Base-by-base conservation (phyloP, 2,797 vertebrate genomes). In the Myripristis murdjan region DNA sequence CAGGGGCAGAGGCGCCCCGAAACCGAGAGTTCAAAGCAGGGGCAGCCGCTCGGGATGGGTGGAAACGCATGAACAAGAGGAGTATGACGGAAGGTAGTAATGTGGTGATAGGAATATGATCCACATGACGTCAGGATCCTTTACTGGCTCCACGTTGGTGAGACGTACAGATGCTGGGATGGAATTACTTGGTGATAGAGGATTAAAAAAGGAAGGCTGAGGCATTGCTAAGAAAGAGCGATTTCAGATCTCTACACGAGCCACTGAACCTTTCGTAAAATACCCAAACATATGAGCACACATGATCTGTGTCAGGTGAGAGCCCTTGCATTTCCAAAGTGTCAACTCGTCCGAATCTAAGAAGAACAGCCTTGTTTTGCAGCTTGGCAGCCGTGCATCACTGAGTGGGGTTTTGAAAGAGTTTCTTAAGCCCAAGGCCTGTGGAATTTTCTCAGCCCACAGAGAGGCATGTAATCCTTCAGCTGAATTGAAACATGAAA, bases 61-160 rank as follows among this genome's bases (percentile, higher is more conserved):
- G 84, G 79, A 82, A 81, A 86, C 70, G 61, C 62, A 75, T 58
- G 84, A 74, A 64, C 73, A 77, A 84, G 78, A 62, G 57, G 56
- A 80, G 78, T 65, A 59, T 10, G 53, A 48, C 54, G 63, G 75
- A 49, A 57, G 71, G 44, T 43, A 53, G 75, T 79, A 83, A 90
- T 87, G 84, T 79, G 87, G 82, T 90, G 90, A 59, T 16, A 55
- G 88, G 77, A 81, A 92, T 15, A 31, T 60, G 87, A 94, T 90
- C 83, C 14, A 48, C 28, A 66, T 85, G 91, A 93, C 91, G 88
- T 92, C 86, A 91, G 84, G 73, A 57, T 51, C 7, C 44, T 20
- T 84, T 55, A 79, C 24, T 20, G 82, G 86, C 4, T 24, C 23
- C 64, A 67, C 76, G 64, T 73, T 67, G 59, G 80, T 37, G 10